Base-by-base conservation (phyloP, 92 coral and sea anemone species). In the Phenganax subtilis region DNA sequence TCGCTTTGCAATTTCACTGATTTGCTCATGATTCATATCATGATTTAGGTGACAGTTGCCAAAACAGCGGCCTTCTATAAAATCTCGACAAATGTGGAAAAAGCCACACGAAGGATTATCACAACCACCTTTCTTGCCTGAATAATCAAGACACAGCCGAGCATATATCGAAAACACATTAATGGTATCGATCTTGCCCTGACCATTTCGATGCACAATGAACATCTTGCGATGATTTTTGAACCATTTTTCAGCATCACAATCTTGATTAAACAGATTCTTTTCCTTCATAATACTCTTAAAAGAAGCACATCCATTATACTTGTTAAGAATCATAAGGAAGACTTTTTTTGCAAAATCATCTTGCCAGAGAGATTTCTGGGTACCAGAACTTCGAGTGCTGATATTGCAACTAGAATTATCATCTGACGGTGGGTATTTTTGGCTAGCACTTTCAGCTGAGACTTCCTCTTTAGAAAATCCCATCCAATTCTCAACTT, bases 201-300 rank as follows among this genome's bases (percentile, higher is more conserved):
- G 60, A 14, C 74, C 81, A 64, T 87, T 86, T 80, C 85, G 85
- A 47, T 80, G 62, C 55, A 85, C 44, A 29, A 89, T 47, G 56
- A 92, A 92, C 9, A 84, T 85, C 84, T 68, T 65, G 8, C 57
- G 55, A 54, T 85, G 81, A 12, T 77, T 55, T 55, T 69, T 53
- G 37, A 92, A 90, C 97, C 97, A 92, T 6, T 82, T 76, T 63
- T 65, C 85, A 57, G 75, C 70, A 31, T 90, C 92, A 17, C 80
- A 80, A 15, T 61, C 78, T 29, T 83, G 72, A 55, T 86, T 85
- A 76, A 90, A 88, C 67, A 92, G 80, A 25, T 88, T 85, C 30
- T 28, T 74, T 6, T 70, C 84, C 57, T 81, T 71, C 2, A 88
- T 72, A 55, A 92, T 87, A 27, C 28, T 89, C 55, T 86, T 77